These are phyloP conservation scores for Asbolus verrucosus DNA, from an alignment of 1,140 invertebrate genomes.

Conservation along the genomic window DNA sequence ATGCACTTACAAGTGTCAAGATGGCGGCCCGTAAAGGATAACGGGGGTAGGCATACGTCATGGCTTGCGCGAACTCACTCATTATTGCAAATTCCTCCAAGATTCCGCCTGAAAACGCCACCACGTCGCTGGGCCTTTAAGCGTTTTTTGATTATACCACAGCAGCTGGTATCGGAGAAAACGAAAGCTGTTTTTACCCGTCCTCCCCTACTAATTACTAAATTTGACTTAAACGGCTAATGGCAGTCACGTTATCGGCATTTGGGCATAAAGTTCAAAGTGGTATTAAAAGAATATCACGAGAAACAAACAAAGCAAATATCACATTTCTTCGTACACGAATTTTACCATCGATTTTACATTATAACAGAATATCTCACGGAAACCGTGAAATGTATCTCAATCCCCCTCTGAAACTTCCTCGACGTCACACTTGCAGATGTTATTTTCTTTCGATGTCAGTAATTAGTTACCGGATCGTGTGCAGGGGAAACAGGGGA, in stretches of 20 bases:
- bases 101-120: too few species aligned
- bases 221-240: slow-evolving; percentile 7
- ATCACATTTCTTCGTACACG: slow-evolving; percentile 13
- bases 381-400: not conserved
- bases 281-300: slow-evolving; percentile 22
- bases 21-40: slow-evolving; percentile 34
- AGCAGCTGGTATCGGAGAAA: too few species aligned
- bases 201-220: not conserved
- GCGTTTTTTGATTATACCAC: too few species aligned
- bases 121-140: too few species aligned
- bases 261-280: slow-evolving; percentile 14
- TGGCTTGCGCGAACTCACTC: not conserved
- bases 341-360: slow-evolving; percentile 11
- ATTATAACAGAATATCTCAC: not conserved
- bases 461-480: too few species aligned
- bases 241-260: not conserved
- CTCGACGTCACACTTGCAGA: too few species aligned
- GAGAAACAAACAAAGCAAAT: slow-evolving; percentile 20
- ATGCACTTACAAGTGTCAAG: slow-evolving; percentile 38
- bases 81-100: slow-evolving; percentile 23
- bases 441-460: too few species aligned
- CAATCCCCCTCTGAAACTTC: too few species aligned
- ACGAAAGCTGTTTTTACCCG: too few species aligned
- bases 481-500: too few species aligned
- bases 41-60: slow-evolving; percentile 18